Evolutionary conservation across 2,797 vertebrate species (phyloP), one percentile per base, ranked within the genome.

Genomic region (Acropternis orthonyx): DNA sequence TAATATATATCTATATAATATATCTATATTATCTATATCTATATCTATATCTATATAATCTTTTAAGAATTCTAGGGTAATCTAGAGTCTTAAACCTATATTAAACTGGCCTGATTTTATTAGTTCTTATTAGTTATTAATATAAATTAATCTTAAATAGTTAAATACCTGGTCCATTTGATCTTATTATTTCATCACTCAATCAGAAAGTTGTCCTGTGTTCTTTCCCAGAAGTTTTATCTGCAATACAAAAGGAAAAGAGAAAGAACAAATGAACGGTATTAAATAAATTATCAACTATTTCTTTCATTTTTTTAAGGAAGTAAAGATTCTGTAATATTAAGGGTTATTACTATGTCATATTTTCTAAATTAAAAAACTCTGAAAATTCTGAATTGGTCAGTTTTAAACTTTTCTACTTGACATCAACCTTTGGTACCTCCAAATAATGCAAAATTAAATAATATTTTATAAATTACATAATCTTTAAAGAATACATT

Each of bases 131-230:
- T 22, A 52, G 14, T 10, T 10, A 17, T 52, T 66, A 32, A 10
- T 41, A 67, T 21, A 32, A 51, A n/a, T 72, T 52, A 23, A 32
- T 74, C 37, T 4, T 0, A 65, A 91, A 75, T 41, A 68, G 24
- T 6, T 30, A 55, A 86, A 93, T 96, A 97, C 94, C 89, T 92
- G 56, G 30, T 82, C 28, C 43, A 44, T 28, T 91, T 72, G 56
- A 54, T 80, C 21, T 74, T 66, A 41, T 30, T 37, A 62, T 48
- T 82, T 85, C 78, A 61, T 79, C 77, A 30, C 23, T 84, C n/a
- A 48, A 1, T 54, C 36, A 52, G 80, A 89, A 76, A 28, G 19
- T n/a, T 82, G 48, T 82, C 41, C 23, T 67, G 51, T 37, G 26
- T 62, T 79, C 26, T 55, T 75, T 68, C 41, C 32, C 55, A 28